Percentiles rank a stretch among this genome's conserved stretches.
Conservation (phyloP, 2,113 vertebrate genomes). For the Halichoerus grypus region DNA sequence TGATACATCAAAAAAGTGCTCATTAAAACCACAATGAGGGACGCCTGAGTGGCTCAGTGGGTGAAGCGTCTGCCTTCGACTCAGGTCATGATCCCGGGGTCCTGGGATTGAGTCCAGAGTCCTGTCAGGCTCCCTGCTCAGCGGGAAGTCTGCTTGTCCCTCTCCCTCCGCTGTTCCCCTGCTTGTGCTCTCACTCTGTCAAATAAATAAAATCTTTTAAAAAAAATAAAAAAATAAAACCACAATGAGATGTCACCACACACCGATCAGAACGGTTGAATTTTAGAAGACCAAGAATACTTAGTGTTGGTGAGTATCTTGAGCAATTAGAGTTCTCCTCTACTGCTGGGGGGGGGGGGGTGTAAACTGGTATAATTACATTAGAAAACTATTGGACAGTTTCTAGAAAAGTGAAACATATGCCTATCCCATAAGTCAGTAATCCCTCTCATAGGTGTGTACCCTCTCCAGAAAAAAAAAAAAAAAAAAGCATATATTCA, state of each 20-base stretch:
- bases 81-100: no score
- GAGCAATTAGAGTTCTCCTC: not conserved
- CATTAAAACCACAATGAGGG: not conserved
- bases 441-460: not conserved
- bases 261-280: not conserved
- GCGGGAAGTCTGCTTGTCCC: no score
- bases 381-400: not conserved
- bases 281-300: not conserved
- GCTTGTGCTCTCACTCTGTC: no score
- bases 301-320: not conserved
- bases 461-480: not conserved
- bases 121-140: no score
- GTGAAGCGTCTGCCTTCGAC: no score
- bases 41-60: no score
- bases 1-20: not conserved
- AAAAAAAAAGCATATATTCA: not conserved
- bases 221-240: not conserved
- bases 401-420: not conserved
- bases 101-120: fast-evolving
- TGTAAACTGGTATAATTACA: not conserved
- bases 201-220: not conserved
- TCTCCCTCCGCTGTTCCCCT: no score
- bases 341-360: not conserved
- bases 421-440: not conserved
- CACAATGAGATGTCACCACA: not conserved